phyloP scores from a whole-genome alignment of 2,113 vertebrate genomes.

The Zeus faber region DNA sequence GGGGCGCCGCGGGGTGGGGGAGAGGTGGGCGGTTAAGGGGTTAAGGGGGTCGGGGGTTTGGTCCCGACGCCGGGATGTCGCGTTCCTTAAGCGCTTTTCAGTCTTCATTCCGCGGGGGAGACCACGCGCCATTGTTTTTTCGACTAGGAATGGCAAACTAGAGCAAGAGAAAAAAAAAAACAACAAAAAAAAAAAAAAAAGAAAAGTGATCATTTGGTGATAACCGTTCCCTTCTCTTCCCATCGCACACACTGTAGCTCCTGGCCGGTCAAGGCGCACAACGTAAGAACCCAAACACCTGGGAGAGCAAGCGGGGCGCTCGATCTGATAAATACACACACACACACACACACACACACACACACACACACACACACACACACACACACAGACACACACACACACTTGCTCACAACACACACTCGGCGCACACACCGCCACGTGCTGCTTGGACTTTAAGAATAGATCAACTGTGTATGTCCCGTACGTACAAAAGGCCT shows the following conservation, averaged over 20 bases:
- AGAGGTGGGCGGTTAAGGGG: constrained; percentile 29
- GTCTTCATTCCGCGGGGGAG: constrained; percentile 61
- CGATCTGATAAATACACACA: constrained; percentile 66
- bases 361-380: constrained; percentile 41
- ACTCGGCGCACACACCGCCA: constrained; percentile 33
- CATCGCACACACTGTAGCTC: constrained; percentile 17
- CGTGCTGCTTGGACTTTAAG: constrained; percentile 43
- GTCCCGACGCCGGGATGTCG: constrained; percentile 28
- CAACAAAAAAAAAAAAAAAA: no score
- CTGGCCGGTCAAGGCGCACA: constrained; percentile 19
- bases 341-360: constrained; percentile 42
- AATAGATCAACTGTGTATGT: constrained; percentile 62
- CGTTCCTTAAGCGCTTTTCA: constrained; percentile 64
- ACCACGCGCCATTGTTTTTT: constrained; percentile 67
- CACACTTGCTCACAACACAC: constrained; percentile 37
- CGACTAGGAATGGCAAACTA: constrained; percentile 77
- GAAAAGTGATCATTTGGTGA: constrained; percentile 74
- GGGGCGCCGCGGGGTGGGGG: constrained; percentile 23
- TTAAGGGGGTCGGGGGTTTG: constrained; percentile 10
- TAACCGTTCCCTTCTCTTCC: constrained; percentile 63
- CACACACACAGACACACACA: constrained; percentile 39
- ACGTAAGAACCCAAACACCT: constrained; percentile 24
- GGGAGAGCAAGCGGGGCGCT: constrained; percentile 37
- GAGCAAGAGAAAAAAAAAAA: constrained; percentile 65
- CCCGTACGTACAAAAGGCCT: constrained; percentile 52